Conservation (phyloP, 2,888 invertebrate genomes). For the Caenorhabditis afra region DNA sequence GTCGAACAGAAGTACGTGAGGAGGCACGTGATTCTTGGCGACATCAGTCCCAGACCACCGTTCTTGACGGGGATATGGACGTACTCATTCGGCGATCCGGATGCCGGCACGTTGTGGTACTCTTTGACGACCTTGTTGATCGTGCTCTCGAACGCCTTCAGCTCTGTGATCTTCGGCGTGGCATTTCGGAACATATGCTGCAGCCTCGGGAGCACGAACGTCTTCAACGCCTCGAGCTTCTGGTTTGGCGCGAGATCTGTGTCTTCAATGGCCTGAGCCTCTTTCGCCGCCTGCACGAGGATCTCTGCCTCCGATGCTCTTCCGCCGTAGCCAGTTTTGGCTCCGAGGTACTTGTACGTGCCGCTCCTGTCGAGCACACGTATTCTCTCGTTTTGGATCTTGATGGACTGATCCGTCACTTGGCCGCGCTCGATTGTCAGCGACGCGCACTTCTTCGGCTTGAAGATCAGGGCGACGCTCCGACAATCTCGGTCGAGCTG, state of each 20-base stretch:
- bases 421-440: background rate
- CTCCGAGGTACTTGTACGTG: slow-evolving; percentile 37
- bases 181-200: slow-evolving; percentile 18
- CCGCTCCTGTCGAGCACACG: too few species aligned
- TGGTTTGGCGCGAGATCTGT: slow-evolving; percentile 39
- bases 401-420: background rate
- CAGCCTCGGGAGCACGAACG: slow-evolving; percentile 40
- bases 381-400: too few species aligned
- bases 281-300: background rate
- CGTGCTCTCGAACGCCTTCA: slow-evolving; percentile 3
- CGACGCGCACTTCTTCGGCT: slow-evolving; percentile 41
- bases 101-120: background rate
- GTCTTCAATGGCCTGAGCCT: slow-evolving; percentile 1
- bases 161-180: background rate
- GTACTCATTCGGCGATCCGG: slow-evolving; percentile 12
- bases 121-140: background rate
- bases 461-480: slow-evolving; percentile 21
- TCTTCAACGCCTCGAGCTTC: slow-evolving; percentile 40
- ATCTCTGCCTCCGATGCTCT: slow-evolving; percentile 1
- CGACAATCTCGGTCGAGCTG: background rate
- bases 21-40: background rate
- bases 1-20: slow-evolving; percentile 1
- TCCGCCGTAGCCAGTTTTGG: slow-evolving; percentile 1
- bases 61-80: slow-evolving; percentile 7
- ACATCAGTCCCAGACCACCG: slow-evolving; percentile 18